Conservation (phyloP, 2,888 invertebrate genomes). For the Hirtodrosophila duncani region DNA sequence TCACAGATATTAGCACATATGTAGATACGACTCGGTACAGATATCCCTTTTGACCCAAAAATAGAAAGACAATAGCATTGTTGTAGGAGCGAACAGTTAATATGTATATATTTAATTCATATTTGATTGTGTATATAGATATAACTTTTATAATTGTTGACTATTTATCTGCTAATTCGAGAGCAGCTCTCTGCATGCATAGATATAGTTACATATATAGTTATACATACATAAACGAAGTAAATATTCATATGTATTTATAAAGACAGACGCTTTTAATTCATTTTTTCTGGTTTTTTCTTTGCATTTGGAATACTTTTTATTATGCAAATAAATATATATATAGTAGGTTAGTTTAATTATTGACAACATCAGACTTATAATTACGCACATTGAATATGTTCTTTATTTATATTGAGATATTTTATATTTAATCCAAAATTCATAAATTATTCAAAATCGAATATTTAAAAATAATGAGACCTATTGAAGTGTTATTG, state of each 20-base stretch:
- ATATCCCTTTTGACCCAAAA: not conserved
- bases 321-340: constrained; percentile 45
- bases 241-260: constrained; percentile 45
- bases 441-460: constrained; percentile 22
- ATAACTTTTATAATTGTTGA: constrained; percentile 45
- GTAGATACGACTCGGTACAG: not conserved
- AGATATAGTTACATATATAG: constrained; percentile 14
- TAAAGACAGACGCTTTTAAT: constrained; percentile 22
- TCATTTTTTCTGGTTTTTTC: constrained; percentile 15
- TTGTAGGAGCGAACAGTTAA: constrained; percentile 62
- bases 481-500: constrained; percentile 14
- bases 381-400: constrained; percentile 73
- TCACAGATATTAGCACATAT: too few relatives aligned
- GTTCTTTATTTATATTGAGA: constrained; percentile 36
- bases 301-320: constrained; percentile 49
- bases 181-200: constrained; percentile 14
- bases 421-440: constrained; percentile 1
- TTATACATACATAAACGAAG: constrained; percentile 44
- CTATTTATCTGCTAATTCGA: constrained; percentile 7
- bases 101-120: constrained; percentile 47
- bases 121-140: constrained; percentile 45
- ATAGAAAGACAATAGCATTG: constrained; percentile 16
- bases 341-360: constrained; percentile 43
- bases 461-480: constrained; percentile 28
- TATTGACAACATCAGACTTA: constrained; percentile 77